These are phyloP conservation scores for Hafferia zeledoni DNA, from an alignment of 2,797 vertebrate genomes.

Conservation along the genomic window DNA sequence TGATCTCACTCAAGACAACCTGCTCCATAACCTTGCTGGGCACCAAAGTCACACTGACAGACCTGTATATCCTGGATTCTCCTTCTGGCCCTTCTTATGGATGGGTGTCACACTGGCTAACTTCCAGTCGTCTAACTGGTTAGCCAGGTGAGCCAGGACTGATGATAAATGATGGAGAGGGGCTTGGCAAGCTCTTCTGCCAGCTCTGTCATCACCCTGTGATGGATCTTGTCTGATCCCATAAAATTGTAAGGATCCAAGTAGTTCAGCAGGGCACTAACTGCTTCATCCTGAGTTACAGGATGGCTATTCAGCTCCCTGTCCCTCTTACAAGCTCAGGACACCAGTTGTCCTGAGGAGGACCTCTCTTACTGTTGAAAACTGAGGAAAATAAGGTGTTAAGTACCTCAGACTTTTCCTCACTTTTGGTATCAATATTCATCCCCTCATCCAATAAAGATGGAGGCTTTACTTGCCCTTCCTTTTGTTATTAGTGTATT, in stretches of 20 bases:
- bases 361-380: neutral
- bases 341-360: neutral
- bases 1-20: no score
- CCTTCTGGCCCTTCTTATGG: no score
- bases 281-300: neutral
- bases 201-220: no score
- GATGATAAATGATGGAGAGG: no score
- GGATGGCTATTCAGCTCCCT: neutral
- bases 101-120: no score
- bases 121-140: no score
- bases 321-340: neutral
- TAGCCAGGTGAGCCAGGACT: no score
- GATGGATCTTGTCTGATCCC: neutral
- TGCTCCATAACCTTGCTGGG: no score
- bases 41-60: no score
- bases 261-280: neutral
- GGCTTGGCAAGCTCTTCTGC: no score
- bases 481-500: neutral
- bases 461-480: neutral
- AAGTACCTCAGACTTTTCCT: neutral
- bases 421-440: neutral
- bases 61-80: no score
- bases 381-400: neutral
- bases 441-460: neutral
- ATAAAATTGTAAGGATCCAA: neutral